Percentiles rank a stretch among this genome's conserved stretches.
Evolutionary conservation across 2,888 invertebrate species (phyloP).

Genomic region (Metopia argyrocephala): DNA sequence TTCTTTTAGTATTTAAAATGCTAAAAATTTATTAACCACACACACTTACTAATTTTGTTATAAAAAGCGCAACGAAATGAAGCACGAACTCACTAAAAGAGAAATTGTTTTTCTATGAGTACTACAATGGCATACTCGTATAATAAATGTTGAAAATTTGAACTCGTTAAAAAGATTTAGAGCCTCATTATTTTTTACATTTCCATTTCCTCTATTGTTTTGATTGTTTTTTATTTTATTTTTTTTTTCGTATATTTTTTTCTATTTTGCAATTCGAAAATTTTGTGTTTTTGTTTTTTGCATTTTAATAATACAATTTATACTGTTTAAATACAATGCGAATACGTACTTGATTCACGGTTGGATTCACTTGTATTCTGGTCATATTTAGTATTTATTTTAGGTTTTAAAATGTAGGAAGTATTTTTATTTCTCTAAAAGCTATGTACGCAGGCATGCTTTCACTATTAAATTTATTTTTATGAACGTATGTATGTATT

Average conservation of each 20-base stretch:
- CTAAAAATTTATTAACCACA: slow-evolving; percentile 32
- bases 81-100: not conserved
- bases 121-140: slow-evolving; percentile 18
- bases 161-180: slow-evolving; percentile 61
- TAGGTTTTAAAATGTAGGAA: not conserved
- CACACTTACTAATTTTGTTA: slow-evolving; percentile 40
- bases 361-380: slow-evolving; percentile 54
- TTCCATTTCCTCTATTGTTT: slow-evolving; percentile 21
- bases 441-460: too few species aligned
- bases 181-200: slow-evolving; percentile 57
- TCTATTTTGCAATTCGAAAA: not conserved
- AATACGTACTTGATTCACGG: slow-evolving; percentile 39
- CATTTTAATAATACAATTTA: too few species aligned
- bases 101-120: slow-evolving; percentile 4
- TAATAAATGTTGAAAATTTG: slow-evolving; percentile 56
- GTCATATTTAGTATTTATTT: slow-evolving; percentile 37
- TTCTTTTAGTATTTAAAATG: not conserved
- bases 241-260: not conserved
- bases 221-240: not conserved
- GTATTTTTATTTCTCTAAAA: too few species aligned
- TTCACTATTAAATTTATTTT: slow-evolving; percentile 10
- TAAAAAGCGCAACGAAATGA: slow-evolving; percentile 10
- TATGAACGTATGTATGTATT: too few species aligned
- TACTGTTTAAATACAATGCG: too few species aligned
- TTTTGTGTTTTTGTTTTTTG: too few species aligned